These are phyloP conservation scores for Scaptomyza hsui DNA, from an alignment of 1,140 invertebrate genomes.

Conservation along the genomic window DNA sequence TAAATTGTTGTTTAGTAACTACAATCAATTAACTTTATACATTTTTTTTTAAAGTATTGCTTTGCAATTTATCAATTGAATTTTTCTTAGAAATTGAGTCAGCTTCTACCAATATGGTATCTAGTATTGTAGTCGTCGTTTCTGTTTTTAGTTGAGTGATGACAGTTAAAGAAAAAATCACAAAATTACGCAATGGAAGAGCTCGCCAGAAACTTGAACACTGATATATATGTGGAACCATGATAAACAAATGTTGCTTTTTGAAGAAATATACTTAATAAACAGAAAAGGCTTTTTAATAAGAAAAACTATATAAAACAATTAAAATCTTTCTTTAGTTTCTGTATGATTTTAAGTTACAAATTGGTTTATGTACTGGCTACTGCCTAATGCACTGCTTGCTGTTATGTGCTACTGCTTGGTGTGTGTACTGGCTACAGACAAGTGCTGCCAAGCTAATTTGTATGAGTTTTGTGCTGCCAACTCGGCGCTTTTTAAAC, in stretches of 20 bases:
- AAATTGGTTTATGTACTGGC: not conserved
- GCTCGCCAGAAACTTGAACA: not conserved
- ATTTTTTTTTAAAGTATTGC: no score
- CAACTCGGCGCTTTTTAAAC: not conserved
- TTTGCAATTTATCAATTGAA: not conserved
- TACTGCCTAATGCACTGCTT: not conserved
- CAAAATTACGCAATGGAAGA: conserved; percentile 7
- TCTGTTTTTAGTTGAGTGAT: conserved; percentile 6
- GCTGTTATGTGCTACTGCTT: not conserved
- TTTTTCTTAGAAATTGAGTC: conserved; percentile 3
- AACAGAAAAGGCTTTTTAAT: no score
- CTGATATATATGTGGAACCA: not conserved
- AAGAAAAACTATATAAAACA: no score
- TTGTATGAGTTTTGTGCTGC: not conserved
- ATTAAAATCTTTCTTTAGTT: no score
- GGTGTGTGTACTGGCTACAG: conserved; percentile 16
- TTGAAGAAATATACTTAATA: no score
- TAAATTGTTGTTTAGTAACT: no score
- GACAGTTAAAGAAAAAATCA: not conserved
- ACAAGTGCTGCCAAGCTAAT: conserved; percentile 10
- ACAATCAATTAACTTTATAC: no score
- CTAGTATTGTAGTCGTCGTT: not conserved
- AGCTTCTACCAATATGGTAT: not conserved
- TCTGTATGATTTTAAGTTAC: not conserved
- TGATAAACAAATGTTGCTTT: not conserved